These are phyloP conservation scores for Xiphophorus birchmanni DNA, from an alignment of 2,797 vertebrate genomes.

Conservation along the genomic window DNA sequence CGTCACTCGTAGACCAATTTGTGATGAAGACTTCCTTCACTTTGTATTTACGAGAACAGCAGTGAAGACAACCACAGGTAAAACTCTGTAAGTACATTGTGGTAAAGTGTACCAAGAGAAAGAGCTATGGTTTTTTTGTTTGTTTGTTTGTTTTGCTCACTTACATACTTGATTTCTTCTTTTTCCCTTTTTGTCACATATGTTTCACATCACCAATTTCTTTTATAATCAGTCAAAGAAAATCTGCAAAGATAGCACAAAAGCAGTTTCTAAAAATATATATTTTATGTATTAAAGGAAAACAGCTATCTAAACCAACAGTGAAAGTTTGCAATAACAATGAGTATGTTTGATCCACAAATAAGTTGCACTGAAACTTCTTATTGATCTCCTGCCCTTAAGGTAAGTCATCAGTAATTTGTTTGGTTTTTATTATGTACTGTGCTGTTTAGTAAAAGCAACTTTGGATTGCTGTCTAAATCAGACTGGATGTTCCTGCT, in stretches of 20 bases:
- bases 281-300: too few relatives aligned
- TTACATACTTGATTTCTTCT: neutral
- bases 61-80: neutral
- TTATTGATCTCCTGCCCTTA: neutral
- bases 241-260: too few relatives aligned
- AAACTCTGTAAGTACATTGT: neutral
- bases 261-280: too few relatives aligned
- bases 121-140: neutral
- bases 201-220: too few relatives aligned
- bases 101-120: neutral
- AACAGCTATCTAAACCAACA: too few relatives aligned
- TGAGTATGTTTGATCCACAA: neutral
- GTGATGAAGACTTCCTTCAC: neutral
- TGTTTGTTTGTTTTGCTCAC: neutral
- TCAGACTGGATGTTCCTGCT: neutral
- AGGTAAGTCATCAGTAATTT: neutral
- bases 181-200: too few relatives aligned
- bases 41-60: neutral
- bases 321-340: too few relatives aligned
- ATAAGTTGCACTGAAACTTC: neutral
- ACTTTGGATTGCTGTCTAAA: neutral
- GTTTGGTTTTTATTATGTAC: neutral
- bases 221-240: too few relatives aligned
- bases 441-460: neutral
- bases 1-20: conserved; percentile 35